These are phyloP conservation scores for Pinna nobilis DNA, from an alignment of 1,140 invertebrate species.

Conservation along the genomic window DNA sequence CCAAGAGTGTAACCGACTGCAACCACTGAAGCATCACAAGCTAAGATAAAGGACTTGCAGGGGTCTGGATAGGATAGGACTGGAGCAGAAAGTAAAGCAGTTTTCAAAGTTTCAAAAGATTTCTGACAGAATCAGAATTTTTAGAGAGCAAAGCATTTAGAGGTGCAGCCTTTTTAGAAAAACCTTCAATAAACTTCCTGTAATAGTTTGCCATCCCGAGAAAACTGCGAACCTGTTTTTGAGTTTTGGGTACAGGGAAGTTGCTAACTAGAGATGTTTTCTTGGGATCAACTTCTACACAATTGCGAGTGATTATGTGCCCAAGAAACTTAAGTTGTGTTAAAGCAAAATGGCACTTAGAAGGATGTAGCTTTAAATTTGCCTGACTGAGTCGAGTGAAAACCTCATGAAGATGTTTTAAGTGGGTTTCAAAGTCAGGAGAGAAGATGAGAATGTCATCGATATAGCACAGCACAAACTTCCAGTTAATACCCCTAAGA, in stretches of 20 bases:
- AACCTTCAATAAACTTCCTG: constrained; percentile 1
- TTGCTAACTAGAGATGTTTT: no score
- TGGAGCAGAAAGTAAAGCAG: no score
- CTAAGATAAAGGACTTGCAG: no score
- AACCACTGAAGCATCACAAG: neutral
- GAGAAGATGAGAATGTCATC: neutral
- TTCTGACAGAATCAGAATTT: no score
- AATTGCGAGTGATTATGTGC: no score
- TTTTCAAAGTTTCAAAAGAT: no score
- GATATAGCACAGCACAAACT: neutral
- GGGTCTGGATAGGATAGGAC: neutral
- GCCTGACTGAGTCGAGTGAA: constrained; percentile 36
- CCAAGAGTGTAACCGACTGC: neutral
- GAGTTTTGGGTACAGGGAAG: no score
- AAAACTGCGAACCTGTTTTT: neutral
- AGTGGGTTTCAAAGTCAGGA: neutral
- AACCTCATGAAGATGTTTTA: neutral
- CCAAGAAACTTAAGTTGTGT: constrained; percentile 46
- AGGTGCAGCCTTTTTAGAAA: neutral
- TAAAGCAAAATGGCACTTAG: constrained; percentile 49
- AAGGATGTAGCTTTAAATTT: constrained; percentile 40
- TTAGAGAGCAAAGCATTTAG: neutral
- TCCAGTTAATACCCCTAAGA: neutral
- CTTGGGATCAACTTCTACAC: no score
- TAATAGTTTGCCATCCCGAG: neutral